phyloP scores from a whole-genome alignment of 2,888 invertebrate species.

The Cephus nigrinus region DNA sequence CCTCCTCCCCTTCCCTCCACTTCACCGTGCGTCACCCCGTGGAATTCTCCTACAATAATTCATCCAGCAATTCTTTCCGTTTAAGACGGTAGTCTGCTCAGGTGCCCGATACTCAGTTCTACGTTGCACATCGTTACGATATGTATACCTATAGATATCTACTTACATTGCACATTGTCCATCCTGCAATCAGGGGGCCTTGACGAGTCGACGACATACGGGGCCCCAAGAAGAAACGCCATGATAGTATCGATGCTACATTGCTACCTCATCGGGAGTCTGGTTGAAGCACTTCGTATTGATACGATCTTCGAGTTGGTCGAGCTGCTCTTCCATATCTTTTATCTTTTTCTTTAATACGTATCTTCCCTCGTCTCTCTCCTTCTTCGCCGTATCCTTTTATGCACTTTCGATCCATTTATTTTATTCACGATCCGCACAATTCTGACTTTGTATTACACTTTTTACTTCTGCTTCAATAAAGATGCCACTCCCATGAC shows the following conservation, averaged over 20 bases:
- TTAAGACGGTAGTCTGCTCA: not conserved
- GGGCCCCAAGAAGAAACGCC: conserved; percentile 39
- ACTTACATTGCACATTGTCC: conserved; percentile 38
- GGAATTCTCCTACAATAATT: not conserved
- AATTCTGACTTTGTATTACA: not conserved
- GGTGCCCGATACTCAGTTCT: not conserved
- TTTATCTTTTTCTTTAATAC: conserved; percentile 41
- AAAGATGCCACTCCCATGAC: not conserved
- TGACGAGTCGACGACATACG: conserved; percentile 42
- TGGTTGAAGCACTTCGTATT: conserved; percentile 10
- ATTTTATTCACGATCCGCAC: not conserved
- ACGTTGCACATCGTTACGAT: not conserved
- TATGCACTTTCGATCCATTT: not conserved
- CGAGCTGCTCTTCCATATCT: conserved; percentile 50
- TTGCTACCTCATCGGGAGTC: conserved; percentile 43
- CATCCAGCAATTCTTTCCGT: not conserved
- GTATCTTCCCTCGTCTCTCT: conserved; percentile 29
- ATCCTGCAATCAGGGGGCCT: conserved; percentile 38
- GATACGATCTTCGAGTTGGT: conserved; percentile 27
- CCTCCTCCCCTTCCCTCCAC: not conserved
- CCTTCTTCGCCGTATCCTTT: not conserved
- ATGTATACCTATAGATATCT: not conserved
- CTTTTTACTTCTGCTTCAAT: not conserved
- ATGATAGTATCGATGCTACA: conserved; percentile 44
- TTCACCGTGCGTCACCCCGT: too few relatives aligned